These are phyloP conservation scores for Myotis vivesi DNA, from an alignment of 2,797 vertebrate genomes.

Conservation along the genomic window DNA sequence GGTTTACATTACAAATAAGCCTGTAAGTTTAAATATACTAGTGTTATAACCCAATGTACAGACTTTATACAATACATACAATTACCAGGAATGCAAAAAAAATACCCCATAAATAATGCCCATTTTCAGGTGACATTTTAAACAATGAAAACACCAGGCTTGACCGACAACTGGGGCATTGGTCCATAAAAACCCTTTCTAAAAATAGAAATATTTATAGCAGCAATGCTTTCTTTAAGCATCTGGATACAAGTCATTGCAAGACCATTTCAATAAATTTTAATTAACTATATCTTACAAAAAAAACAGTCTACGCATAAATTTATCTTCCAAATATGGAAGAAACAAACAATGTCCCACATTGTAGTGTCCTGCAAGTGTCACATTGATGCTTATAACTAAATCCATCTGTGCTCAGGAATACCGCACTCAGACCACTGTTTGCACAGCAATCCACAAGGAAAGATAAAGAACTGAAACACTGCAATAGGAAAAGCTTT, in stretches of 20 bases:
- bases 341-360: slow-evolving; percentile 90
- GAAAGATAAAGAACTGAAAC: slow-evolving; percentile 75
- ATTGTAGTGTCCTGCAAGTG: slow-evolving; percentile 86
- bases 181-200: slow-evolving; percentile 91
- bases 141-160: slow-evolving; percentile 85
- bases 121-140: slow-evolving; percentile 85
- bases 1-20: slow-evolving; percentile 93
- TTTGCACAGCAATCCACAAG: slow-evolving; percentile 82
- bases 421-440: slow-evolving; percentile 82
- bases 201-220: slow-evolving; percentile 90
- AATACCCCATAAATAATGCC: slow-evolving; percentile 87
- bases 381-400: slow-evolving; percentile 84
- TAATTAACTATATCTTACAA: slow-evolving; percentile 84
- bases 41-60: slow-evolving; percentile 95
- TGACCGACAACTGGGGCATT: slow-evolving; percentile 89
- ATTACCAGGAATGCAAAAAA: slow-evolving; percentile 92
- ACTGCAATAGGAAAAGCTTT: slow-evolving; percentile 84
- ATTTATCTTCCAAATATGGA: slow-evolving; percentile 89
- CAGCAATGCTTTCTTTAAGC: slow-evolving; percentile 92
- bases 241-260: slow-evolving; percentile 85
- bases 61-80: slow-evolving; percentile 95
- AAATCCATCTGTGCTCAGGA: slow-evolving; percentile 81
- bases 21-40: slow-evolving; percentile 97
- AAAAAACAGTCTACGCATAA: slow-evolving; percentile 85
- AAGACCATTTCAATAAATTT: slow-evolving; percentile 87